Evolutionary conservation across 2,113 vertebrate genomes (phyloP).

Genomic region (Amblyopsis rosae): DNA sequence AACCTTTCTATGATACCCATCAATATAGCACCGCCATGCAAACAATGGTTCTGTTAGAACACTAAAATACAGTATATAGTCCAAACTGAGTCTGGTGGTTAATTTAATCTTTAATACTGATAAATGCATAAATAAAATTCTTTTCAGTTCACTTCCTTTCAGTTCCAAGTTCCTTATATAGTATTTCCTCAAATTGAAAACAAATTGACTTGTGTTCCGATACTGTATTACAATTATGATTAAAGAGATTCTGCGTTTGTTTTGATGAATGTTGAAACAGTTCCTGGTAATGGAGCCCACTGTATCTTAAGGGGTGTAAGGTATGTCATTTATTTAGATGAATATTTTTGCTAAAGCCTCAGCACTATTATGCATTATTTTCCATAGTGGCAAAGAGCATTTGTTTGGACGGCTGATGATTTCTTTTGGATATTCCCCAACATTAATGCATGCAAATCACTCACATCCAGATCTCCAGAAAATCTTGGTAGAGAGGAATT

Average conservation of each 20-base stretch:
- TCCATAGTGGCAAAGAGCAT: conserved; percentile 25
- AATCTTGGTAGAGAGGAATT: conserved; percentile 32
- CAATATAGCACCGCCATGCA: not conserved
- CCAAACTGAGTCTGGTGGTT: conserved; percentile 6
- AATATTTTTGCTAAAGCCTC: conserved; percentile 28
- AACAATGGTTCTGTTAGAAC: not conserved
- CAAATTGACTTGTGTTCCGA: too few species aligned
- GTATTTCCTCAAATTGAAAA: too few species aligned
- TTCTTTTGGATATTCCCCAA: conserved; percentile 45
- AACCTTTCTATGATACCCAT: not conserved
- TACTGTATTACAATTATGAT: too few species aligned
- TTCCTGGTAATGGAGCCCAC: too few species aligned
- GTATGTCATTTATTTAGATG: conserved; percentile 36
- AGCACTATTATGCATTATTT: conserved; percentile 26
- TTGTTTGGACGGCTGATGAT: conserved; percentile 48
- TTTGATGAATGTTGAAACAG: too few species aligned
- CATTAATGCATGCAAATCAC: conserved; percentile 25
- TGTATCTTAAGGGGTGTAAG: not conserved
- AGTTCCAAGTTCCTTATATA: too few species aligned
- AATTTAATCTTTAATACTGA: too few species aligned
- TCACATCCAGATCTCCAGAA: conserved; percentile 11
- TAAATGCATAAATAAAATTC: too few species aligned
- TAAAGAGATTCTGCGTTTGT: too few species aligned
- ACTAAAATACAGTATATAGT: not conserved
- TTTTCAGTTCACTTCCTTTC: too few species aligned